Evolutionary conservation across 2,797 vertebrate genomes (phyloP), one percentile per base, ranked within the genome.

Genomic region (Ciconia nigra): DNA sequence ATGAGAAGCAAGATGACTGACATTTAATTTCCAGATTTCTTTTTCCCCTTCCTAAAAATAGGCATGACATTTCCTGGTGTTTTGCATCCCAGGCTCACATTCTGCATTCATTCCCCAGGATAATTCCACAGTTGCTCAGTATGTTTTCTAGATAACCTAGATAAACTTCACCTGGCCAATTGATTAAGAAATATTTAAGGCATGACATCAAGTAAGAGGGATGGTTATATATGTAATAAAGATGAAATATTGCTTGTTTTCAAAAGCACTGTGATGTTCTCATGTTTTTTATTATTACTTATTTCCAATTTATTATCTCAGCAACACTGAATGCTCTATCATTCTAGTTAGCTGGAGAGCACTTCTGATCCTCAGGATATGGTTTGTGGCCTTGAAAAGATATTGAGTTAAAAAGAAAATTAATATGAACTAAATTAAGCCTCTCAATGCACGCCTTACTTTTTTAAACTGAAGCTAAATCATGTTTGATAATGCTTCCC

Each of bases 211-310:
- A 94, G 67, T 28, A 85, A 69, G 76, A 88, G 15, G 39, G 57
- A 89, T 76, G 26, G 62, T 86, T 92, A 83, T 81, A 81, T 57
- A 76, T 33, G 59, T 63, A 92, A 91, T 89, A 94, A 94, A 95
- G 76, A 92, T 81, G 69, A 93, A 87, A 91, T 83, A 89, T 31
- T 86, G 89, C 76, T 94, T 95, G 87, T 95, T 96, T 97, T 94
- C 92, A 74, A 94, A 95, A 94, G 87, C 86, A 83, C 35, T 1
- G 0, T 44, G 83, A 89, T 97, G 77, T 72, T 91, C 95, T 91
- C 84, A 55, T 83, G 71, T n/a, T 70, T 92, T 93, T 92, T 93
- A 86, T 86, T 94, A 71, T 93, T 94, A 91, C 72, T 94, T 90
- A 95, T 94, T 92, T 94, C 78, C 78, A 71, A 87, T 89, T 91